Evolutionary conservation across 1,140 invertebrate genomes (phyloP), one percentile per base, ranked within the genome.

Genomic region (Drosophila ohnishii): DNA sequence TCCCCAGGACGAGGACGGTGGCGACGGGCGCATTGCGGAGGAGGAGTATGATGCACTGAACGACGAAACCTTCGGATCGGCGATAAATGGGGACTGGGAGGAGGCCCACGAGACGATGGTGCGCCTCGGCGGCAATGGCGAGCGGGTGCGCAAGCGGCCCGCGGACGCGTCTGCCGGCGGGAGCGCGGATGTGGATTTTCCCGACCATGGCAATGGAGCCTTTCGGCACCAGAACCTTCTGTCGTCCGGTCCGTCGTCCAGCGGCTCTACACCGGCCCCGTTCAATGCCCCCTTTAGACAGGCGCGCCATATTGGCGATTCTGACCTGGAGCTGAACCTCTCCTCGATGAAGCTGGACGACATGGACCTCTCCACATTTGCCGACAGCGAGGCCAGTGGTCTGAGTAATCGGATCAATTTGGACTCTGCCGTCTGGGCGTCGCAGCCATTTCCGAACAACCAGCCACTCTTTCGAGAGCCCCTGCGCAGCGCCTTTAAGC

Each of bases 41-140:
- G 96, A 96, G 70, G 96, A 97, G 80, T 97, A 97, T 92, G 96
- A 97, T 93, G 95, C 96, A 1, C 93, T 97, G 61, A 98, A 98
- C 90, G 96, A 97, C 93, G 96, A 97, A 92, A 98, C 97, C 2
- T 97, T 98, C 92, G 96, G 96, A 40, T 94, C 94, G 50, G 95
- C 95, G 47, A 91, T 89, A 59, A 92, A 92, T 61, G 94, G 94
- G 62, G 95, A 96, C 90, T 96, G 96, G 96, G 95, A 96, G 90
- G 88, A 90, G 74, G 81, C 77, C 62, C 91, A 92, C 75, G 91
- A 92, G 79, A 89, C 80, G 51, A 64, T 92, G n/a, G 91, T 92
- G 19, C 86, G 80, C 35, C 75, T 91, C 58, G 85, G 81, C 19
- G 87, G 81, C 45, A 87, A 83, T 58, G 76, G 83, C 11, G 83